Evolutionary conservation across 2,888 invertebrate species (phyloP).

Genomic region (Stomorhina lunata): DNA sequence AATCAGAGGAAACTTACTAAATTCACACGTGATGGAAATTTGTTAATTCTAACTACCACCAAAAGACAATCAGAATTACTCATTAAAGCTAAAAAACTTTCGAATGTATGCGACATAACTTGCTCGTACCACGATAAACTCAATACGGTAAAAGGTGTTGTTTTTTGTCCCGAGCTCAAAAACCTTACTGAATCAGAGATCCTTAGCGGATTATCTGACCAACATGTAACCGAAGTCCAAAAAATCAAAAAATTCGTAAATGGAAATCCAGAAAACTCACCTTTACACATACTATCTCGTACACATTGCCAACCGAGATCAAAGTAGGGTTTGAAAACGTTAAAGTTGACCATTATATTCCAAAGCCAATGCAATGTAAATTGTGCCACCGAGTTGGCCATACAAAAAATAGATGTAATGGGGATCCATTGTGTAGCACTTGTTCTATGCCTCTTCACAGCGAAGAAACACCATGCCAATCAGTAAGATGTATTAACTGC

Average conservation of each 20-base stretch:
- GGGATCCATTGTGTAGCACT: constrained; percentile 3
- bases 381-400: constrained; percentile 51
- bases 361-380: constrained; percentile 57
- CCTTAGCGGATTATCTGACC: constrained; percentile 12
- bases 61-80: constrained; percentile 1
- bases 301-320: constrained; percentile 35
- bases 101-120: constrained; percentile 21
- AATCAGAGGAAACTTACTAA: constrained; percentile 4
- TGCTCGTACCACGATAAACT: constrained; percentile 5
- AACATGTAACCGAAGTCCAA: constrained; percentile 33
- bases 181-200: constrained; percentile 31
- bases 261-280: constrained; percentile 9
- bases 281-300: constrained; percentile 26
- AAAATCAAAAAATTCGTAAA: constrained; percentile 39
- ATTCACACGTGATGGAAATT: constrained; percentile 19
- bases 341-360: constrained; percentile 48
- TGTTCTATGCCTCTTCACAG: constrained; percentile 37
- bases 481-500: no score
- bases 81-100: constrained; percentile 27
- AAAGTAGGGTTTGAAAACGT: constrained; percentile 33
- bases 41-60: constrained; percentile 4
- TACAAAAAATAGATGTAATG: constrained; percentile 52
- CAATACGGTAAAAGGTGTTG: constrained; percentile 51
- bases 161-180: constrained; percentile 28
- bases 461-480: background rate